A percentile compares a stretch with the other conserved stretches of the same genome.
These are phyloP conservation scores for Emydocephalus ijimae DNA, from an alignment of 2,113 vertebrate species.

Conservation along the genomic window DNA sequence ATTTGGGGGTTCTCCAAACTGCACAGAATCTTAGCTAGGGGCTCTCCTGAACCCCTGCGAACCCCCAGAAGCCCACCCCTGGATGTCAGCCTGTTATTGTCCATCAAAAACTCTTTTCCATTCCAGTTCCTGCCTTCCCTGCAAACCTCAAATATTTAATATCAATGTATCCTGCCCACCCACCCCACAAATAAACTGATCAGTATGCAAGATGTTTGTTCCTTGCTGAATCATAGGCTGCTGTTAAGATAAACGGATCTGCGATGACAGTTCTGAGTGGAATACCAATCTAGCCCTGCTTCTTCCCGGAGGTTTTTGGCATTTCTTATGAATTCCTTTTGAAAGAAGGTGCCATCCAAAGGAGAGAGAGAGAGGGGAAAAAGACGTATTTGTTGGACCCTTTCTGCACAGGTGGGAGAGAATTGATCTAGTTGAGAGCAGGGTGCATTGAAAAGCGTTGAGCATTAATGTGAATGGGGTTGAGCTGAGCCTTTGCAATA, in stretches of 20 bases:
- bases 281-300: constrained; percentile 74
- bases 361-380: constrained; percentile 48
- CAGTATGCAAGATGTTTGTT: constrained; percentile 78
- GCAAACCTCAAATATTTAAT: constrained; percentile 63
- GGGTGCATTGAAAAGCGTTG: not conserved
- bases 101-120: not conserved
- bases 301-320: constrained; percentile 69
- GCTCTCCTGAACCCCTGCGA: too few species aligned
- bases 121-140: too few species aligned
- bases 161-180: constrained; percentile 55
- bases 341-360: constrained; percentile 52
- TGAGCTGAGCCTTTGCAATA: not conserved
- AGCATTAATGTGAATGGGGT: not conserved
- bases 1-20: too few species aligned
- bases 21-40: too few species aligned
- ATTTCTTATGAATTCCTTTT: constrained; percentile 60
- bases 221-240: constrained; percentile 75
- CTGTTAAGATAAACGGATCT: constrained; percentile 80
- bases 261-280: constrained; percentile 76
- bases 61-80: too few species aligned
- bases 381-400: constrained; percentile 42
- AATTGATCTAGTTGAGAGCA: not conserved
- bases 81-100: not conserved
- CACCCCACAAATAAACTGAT: constrained; percentile 73
- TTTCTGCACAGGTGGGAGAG: constrained; percentile 68